Evolutionary conservation across 2,888 invertebrate species (phyloP), one percentile per base, ranked within the genome.

Genomic region (Amorpha juglandis): DNA sequence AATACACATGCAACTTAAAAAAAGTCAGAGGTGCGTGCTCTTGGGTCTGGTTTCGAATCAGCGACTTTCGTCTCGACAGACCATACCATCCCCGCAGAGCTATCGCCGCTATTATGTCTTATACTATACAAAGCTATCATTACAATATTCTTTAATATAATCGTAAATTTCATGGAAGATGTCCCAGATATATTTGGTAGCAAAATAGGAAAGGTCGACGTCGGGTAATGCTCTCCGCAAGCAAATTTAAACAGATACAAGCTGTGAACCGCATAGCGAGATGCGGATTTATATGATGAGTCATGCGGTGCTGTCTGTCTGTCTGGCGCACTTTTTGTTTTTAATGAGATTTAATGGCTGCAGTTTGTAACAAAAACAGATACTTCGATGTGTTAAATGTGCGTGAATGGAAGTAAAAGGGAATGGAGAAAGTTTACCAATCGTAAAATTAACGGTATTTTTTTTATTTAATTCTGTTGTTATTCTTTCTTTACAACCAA

Each of bases 291-390:
- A 42, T 35, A 14, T 12, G 58, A 38, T 58, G 58, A 58, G 6
- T 58, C 58, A 58, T 9, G 12, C n/a, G 47, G 47, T 9, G 19
- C 55, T 16, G 38, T 38, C 58, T 19, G 58, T 38, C 58, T 19
- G 58, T 58, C 38, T 42, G 38, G 11, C 16, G 58, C 38, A 42
- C 42, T 58, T 58, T 58, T 58, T 58, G 58, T 38, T 58, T 38
- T 38, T 38, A 38, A 11, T 16, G 6, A 42, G 55, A 55, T 48
- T 48, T 48, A 38, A 14, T 33, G 33, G n/a, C 33, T n/a, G 33
- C 53, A n/a, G 53, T 21, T 14, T 19, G 52, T 33, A 53, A n/a
- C 11, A 19, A 9, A 50, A 11, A 19, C 9, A 19, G 19, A 16
- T 6, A 7, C 19, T 8, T 19, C 6, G 8, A 9, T 45, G 12